phyloP scores from a whole-genome alignment of 2,888 invertebrate species.

The Agonum fuliginosum region DNA sequence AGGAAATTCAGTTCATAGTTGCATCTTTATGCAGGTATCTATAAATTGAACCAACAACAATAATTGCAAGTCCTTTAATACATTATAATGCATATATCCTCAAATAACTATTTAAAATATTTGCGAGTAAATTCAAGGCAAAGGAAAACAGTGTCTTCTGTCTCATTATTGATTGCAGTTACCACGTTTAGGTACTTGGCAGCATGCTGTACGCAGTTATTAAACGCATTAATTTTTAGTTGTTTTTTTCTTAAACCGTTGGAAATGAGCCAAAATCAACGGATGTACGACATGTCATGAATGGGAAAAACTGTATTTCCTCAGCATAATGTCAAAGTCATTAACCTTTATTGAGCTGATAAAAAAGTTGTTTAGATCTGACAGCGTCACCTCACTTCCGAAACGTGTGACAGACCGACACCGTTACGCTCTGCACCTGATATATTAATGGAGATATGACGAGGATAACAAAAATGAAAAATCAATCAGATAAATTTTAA shows the following conservation, averaged over 20 bases:
- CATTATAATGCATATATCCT: too few relatives aligned
- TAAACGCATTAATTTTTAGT: slow-evolving; percentile 44
- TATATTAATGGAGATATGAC: too few relatives aligned
- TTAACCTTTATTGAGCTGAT: slow-evolving; percentile 38
- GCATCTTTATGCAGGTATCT: too few relatives aligned
- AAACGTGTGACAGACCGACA: too few relatives aligned
- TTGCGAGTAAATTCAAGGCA: background rate
- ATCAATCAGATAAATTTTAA: too few relatives aligned
- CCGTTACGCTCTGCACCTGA: slow-evolving; percentile 7
- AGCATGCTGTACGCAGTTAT: slow-evolving; percentile 20
- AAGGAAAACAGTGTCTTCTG: background rate
- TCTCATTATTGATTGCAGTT: slow-evolving; percentile 9
- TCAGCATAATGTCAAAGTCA: slow-evolving; percentile 28
- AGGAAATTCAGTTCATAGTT: too few relatives aligned
- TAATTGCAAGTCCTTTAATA: too few relatives aligned
- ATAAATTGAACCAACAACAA: too few relatives aligned
- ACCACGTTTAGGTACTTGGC: slow-evolving; percentile 32
- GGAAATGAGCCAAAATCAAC: slow-evolving; percentile 27
- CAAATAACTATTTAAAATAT: background rate
- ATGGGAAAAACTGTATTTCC: slow-evolving; percentile 39
- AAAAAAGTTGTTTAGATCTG: slow-evolving; percentile 34
- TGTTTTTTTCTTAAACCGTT: slow-evolving; percentile 24
- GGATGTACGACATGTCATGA: slow-evolving; percentile 21
- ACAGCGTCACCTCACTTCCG: slow-evolving; percentile 10
- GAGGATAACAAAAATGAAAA: too few relatives aligned